These are phyloP conservation scores for Amorpha juglandis DNA, from an alignment of 2,888 invertebrate genomes.

Conservation along the genomic window DNA sequence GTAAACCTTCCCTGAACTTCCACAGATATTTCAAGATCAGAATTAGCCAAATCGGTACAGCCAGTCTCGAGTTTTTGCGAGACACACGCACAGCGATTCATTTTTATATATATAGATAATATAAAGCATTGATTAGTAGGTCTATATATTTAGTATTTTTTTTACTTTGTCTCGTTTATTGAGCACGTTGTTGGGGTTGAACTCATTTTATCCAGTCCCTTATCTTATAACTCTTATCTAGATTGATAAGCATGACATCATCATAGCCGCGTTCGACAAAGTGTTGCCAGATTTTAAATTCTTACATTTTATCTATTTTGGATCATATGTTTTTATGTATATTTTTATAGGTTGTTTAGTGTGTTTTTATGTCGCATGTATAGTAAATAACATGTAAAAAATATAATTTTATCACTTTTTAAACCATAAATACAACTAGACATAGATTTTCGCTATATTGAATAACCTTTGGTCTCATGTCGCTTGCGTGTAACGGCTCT, in stretches of 20 bases:
- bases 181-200: background rate
- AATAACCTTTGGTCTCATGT: slow-evolving; percentile 7
- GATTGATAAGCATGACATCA: slow-evolving; percentile 24
- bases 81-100: too few relatives aligned
- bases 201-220: background rate
- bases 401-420: background rate
- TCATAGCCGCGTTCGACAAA: slow-evolving; percentile 10
- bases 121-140: background rate
- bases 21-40: too few relatives aligned
- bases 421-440: background rate
- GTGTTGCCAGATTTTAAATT: slow-evolving; percentile 2
- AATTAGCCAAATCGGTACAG: too few relatives aligned
- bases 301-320: background rate
- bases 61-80: too few relatives aligned
- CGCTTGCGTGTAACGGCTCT: background rate
- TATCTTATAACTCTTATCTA: slow-evolving; percentile 23
- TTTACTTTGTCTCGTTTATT: background rate
- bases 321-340: background rate
- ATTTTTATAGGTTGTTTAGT: background rate
- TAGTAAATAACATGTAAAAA: background rate
- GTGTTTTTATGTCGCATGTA: background rate
- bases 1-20: too few relatives aligned
- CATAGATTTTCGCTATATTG: background rate
- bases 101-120: too few relatives aligned
- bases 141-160: background rate